Percentiles rank a stretch among this genome's conserved stretches.
These are phyloP conservation scores for Rallus limicola DNA, from an alignment of 2,113 vertebrate genomes.

Conservation along the genomic window DNA sequence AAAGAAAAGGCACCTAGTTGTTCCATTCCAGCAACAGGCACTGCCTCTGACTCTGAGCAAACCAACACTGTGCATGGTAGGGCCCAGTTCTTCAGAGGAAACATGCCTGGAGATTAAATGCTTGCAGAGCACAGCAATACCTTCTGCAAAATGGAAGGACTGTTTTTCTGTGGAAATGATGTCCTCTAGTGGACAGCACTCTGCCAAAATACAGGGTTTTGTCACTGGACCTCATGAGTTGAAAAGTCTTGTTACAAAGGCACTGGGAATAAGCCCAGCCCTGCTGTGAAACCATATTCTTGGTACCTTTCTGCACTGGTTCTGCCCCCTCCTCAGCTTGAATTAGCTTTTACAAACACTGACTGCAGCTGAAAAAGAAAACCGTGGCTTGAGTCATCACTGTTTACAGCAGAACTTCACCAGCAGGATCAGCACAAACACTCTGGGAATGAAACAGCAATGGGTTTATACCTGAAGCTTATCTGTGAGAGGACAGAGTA, in stretches of 20 bases:
- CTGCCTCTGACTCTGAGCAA: not conserved
- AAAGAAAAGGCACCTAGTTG: not conserved
- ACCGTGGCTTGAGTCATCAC: not conserved
- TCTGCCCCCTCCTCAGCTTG: not conserved
- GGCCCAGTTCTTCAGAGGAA: not conserved
- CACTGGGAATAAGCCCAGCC: not conserved
- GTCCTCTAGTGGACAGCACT: not conserved
- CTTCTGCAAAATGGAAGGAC: not conserved
- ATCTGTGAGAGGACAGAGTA: not conserved
- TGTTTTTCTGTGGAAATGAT: fast-evolving
- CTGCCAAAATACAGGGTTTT: not conserved
- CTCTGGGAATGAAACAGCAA: not conserved
- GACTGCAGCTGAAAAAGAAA: not conserved
- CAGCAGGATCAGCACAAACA: not conserved
- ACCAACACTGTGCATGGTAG: fast-evolving
- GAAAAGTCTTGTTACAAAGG: not conserved
- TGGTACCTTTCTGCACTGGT: not conserved
- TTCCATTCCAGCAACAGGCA: not conserved
- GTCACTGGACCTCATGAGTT: not conserved
- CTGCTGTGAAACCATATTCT: not conserved
- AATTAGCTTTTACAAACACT: not conserved
- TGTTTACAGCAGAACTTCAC: not conserved
- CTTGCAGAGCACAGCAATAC: not conserved
- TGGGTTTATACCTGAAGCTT: not conserved
- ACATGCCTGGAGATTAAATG: not conserved